Evolutionary conservation across 2,888 invertebrate species (phyloP).

Genomic region (Melanostoma scalare): DNA sequence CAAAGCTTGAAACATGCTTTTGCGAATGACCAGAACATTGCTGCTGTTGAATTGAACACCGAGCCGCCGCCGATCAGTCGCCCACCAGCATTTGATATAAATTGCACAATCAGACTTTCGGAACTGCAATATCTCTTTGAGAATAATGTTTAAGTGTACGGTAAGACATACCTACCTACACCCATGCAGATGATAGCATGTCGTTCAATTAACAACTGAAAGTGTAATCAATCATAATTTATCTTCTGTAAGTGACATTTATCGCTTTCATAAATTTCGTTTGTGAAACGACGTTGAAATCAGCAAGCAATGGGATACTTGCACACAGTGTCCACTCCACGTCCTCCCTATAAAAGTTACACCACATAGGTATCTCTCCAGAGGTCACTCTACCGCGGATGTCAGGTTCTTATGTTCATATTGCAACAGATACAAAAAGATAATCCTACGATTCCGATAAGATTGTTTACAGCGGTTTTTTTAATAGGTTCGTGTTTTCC

Average conservation of each 20-base stretch:
- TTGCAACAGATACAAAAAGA: no score
- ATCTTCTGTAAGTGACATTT: slow-evolving; percentile 71
- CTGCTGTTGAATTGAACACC: slow-evolving; percentile 14
- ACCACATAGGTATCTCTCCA: no score
- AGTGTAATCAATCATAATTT: slow-evolving; percentile 71
- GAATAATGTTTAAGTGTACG: slow-evolving; percentile 3
- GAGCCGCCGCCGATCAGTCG: not conserved
- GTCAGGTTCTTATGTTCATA: no score
- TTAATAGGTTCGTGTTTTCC: no score
- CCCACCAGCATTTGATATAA: slow-evolving; percentile 44
- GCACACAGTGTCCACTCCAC: no score
- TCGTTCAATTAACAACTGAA: slow-evolving; percentile 68
- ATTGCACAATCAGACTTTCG: slow-evolving; percentile 52
- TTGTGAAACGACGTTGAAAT: slow-evolving; percentile 53
- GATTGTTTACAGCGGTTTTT: no score
- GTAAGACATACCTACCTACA: not conserved
- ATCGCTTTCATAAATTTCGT: slow-evolving; percentile 67
- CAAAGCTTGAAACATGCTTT: slow-evolving; percentile 44
- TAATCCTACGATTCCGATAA: no score
- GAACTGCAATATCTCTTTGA: slow-evolving; percentile 46
- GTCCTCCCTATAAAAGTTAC: no score
- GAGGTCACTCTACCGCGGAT: no score
- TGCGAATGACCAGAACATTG: slow-evolving; percentile 27
- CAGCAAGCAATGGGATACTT: slow-evolving; percentile 11
- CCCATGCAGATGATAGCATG: slow-evolving; percentile 6